phyloP scores from a whole-genome alignment of 2,113 vertebrate genomes.

The Atrichornis clamosus region DNA sequence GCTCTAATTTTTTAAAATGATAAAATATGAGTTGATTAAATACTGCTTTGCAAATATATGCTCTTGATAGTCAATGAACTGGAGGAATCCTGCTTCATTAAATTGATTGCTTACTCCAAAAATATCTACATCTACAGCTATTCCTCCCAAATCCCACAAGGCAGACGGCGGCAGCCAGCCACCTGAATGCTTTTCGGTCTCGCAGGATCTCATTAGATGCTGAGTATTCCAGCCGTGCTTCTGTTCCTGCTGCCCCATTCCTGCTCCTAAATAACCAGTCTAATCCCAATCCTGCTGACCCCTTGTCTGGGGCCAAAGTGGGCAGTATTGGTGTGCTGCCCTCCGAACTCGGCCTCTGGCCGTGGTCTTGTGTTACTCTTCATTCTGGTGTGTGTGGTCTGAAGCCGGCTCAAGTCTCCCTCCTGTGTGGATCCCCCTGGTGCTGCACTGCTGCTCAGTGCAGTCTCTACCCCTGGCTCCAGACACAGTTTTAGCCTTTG shows the following conservation, averaged over 20 bases:
- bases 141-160: neutral
- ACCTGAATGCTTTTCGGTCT: neutral
- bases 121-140: neutral
- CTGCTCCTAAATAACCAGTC: neutral
- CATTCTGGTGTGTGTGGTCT: neutral
- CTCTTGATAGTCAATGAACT: neutral
- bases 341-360: neutral
- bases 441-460: neutral
- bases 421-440: neutral
- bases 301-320: neutral
- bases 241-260: neutral
- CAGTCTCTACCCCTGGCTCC: neutral
- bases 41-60: neutral
- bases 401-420: neutral
- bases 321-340: neutral
- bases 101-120: constrained; percentile 2
- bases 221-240: neutral
- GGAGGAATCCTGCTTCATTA: constrained; percentile 10
- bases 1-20: neutral
- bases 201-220: neutral
- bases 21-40: neutral
- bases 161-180: neutral
- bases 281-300: neutral
- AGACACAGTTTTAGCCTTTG: neutral
- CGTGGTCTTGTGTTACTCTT: neutral